Conservation (phyloP, 2,797 vertebrate genomes). For the Oceanodroma leucorhoa region DNA sequence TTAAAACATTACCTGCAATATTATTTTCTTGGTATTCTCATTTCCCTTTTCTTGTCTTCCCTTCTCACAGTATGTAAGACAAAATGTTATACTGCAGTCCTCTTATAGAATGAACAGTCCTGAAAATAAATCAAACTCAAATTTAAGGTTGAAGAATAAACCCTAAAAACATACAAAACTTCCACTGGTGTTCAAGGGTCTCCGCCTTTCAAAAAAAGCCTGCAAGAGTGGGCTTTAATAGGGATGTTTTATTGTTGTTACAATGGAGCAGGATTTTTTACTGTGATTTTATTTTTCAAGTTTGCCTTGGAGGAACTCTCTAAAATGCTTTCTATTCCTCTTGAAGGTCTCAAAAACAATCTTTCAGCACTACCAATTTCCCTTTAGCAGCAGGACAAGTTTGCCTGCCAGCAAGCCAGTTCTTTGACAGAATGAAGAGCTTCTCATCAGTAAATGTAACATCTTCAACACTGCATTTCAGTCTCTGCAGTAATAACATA, state of each 20-base stretch:
- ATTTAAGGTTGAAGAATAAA: neutral
- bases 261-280: neutral
- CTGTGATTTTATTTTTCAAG: neutral
- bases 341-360: constrained; percentile 27
- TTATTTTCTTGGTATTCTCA: neutral
- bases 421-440: constrained; percentile 26
- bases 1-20: neutral
- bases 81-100: neutral
- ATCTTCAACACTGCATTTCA: neutral
- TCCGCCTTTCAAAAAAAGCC: neutral
- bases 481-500: constrained; percentile 13
- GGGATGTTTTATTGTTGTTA: neutral
- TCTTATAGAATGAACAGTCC: neutral
- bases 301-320: neutral
- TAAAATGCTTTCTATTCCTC: neutral
- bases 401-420: neutral
- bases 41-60: neutral
- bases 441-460: constrained; percentile 6
- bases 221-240: neutral
- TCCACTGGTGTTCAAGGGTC: neutral
- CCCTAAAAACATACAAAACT: neutral
- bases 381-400: constrained; percentile 19
- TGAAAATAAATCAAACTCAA: neutral
- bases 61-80: neutral
- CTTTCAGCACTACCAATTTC: constrained; percentile 18